A percentile compares a stretch with the other conserved stretches of the same genome.
These are phyloP conservation scores for Chloromyia formosa DNA, from an alignment of 2,888 invertebrate genomes.

Conservation along the genomic window DNA sequence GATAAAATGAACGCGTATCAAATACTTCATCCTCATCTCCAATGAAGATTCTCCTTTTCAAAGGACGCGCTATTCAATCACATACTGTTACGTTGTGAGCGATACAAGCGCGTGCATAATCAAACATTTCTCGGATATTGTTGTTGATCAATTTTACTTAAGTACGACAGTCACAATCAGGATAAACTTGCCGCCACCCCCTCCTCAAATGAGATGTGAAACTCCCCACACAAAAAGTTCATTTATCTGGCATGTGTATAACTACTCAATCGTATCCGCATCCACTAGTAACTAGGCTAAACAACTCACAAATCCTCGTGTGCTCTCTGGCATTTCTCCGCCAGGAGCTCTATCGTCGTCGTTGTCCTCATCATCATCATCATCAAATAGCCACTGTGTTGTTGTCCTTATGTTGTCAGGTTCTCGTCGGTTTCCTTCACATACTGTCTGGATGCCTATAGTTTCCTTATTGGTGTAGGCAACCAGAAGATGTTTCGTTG, in stretches of 20 bases:
- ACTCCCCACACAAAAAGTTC: not conserved
- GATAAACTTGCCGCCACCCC: constrained; percentile 2
- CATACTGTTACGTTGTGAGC: no score
- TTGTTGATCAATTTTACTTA: constrained; percentile 34
- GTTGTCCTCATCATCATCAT: not conserved
- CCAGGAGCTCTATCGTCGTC: not conserved
- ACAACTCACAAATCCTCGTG: constrained; percentile 10
- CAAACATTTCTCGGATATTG: constrained; percentile 26
- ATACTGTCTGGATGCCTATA: not conserved
- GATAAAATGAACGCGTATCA: constrained; percentile 7
- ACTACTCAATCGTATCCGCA: constrained; percentile 28
- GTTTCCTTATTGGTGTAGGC: not conserved
- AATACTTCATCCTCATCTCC: not conserved
- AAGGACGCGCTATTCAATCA: constrained; percentile 20
- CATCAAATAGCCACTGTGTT: not conserved
- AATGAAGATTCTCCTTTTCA: not conserved
- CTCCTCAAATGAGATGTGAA: no score
- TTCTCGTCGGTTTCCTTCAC: not conserved
- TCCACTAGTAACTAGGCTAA: constrained; percentile 2
- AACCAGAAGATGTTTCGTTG: not conserved
- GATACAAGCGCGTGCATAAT: not conserved
- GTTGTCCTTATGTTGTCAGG: constrained; percentile 10
- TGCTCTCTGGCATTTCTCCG: not conserved
- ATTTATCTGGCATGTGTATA: constrained; percentile 13
- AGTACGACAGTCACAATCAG: constrained; percentile 13